Percentiles rank a stretch among this genome's conserved stretches.
These are phyloP conservation scores for Actinia equina DNA, from an alignment of 64 coral and sea anemone species.

Conservation along the genomic window DNA sequence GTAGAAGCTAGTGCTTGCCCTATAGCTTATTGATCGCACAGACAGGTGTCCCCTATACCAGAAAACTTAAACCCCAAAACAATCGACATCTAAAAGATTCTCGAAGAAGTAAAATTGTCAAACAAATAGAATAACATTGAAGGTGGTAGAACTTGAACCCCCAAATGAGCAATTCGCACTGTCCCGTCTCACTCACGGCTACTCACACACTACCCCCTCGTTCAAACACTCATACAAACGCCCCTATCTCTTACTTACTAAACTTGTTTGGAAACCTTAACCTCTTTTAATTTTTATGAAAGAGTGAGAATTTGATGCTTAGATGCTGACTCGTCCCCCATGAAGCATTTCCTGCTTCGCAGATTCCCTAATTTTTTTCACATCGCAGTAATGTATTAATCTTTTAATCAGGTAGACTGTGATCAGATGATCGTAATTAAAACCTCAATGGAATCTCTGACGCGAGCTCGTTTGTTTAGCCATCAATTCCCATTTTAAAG, in stretches of 20 bases:
- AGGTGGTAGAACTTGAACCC: background rate
- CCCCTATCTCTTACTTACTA: background rate
- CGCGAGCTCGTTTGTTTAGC: conserved; percentile 70
- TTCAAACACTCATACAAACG: background rate
- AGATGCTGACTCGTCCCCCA: background rate
- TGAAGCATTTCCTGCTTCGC: conserved; percentile 26
- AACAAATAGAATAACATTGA: background rate
- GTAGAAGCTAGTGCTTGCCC: background rate
- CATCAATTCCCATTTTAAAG: conserved; percentile 67
- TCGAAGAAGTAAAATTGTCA: background rate
- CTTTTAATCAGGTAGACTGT: conserved; percentile 75
- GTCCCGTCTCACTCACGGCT: conserved; percentile 1
- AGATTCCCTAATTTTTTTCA: conserved; percentile 54
- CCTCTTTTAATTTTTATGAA: background rate
- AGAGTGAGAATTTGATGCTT: background rate
- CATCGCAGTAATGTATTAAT: conserved; percentile 80
- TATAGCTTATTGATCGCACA: conserved; percentile 31
- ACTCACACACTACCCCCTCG: background rate
- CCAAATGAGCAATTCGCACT: conserved; percentile 76
- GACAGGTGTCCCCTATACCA: conserved; percentile 37
- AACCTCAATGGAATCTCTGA: conserved; percentile 70
- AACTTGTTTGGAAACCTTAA: background rate
- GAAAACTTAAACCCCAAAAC: conserved; percentile 72
- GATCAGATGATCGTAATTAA: conserved; percentile 83
- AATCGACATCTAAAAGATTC: conserved; percentile 53